Base-by-base conservation (phyloP, 1,140 invertebrate species). In the Macrostomum lignano region DNA sequence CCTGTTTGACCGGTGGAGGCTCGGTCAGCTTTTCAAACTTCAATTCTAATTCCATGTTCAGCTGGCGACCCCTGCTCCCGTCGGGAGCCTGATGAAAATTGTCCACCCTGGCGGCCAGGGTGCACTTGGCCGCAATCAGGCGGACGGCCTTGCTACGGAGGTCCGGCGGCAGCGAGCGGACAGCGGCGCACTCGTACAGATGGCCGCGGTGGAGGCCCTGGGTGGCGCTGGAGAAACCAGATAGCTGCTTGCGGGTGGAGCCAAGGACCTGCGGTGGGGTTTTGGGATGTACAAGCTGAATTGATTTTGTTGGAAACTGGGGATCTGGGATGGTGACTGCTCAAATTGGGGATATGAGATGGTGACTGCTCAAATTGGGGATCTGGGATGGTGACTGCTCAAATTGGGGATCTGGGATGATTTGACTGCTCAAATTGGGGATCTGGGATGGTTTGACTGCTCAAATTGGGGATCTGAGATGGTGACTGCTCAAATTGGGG, bases 41-140 rank as follows among this genome's bases (percentile, higher is more conserved):
- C 44, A 79, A 74, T 47, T 94, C 81, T 31, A 98, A 81, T 46
- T 93, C 76, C 41, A 84, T 75, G 21, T 72, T 61, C 3, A 93
- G 64, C 36, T 65, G 60, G 40, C 73, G 60, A 0, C 91, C 91
- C 31, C 78, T 70, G 30, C 59, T 57, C 1, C 82, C 91, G 54
- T 86, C 74, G 1, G 69, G 60, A 46, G 72, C 74, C 46, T 84
- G 74, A 49, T 96, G 86, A 43, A 71, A 76, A 7, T 76, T 74
- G 58, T 99, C 91, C 1, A 94, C 77, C 26, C 91, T 63, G 0
- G 84, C 75, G 1, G 88, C 91, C 29, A 99, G 56, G 7, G 77
- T 75, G 42, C 75, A 70, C 59, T 99, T 98, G 4, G 72, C 71
- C 0, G 86, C 74, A 3, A 96, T 73, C 24, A 94, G 60, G 31